These are phyloP conservation scores for Aselliscus stoliczkanus DNA, from an alignment of 2,797 vertebrate species.

Conservation along the genomic window DNA sequence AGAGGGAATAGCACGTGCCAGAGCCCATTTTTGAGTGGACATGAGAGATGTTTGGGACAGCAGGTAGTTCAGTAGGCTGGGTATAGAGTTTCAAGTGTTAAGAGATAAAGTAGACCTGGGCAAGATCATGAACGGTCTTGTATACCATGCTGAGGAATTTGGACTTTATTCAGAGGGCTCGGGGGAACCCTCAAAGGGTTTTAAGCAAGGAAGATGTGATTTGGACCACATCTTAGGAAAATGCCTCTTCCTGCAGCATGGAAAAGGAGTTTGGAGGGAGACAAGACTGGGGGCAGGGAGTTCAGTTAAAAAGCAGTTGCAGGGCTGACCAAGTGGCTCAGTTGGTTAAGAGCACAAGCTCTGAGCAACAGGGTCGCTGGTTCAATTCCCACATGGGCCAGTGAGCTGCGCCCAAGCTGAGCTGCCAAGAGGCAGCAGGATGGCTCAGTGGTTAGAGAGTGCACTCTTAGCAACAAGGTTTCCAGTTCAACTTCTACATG, in stretches of 20 bases:
- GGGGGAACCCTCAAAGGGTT: not conserved
- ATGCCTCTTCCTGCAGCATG: not conserved
- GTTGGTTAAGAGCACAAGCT: too few relatives aligned
- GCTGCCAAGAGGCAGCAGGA: too few relatives aligned
- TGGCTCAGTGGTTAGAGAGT: too few relatives aligned
- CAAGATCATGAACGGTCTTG: not conserved
- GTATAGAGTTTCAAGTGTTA: not conserved
- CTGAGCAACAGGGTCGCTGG: too few relatives aligned
- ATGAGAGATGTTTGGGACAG: not conserved
- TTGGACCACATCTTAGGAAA: not conserved
- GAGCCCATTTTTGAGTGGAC: not conserved
- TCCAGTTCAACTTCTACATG: too few relatives aligned
- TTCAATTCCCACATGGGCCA: too few relatives aligned
- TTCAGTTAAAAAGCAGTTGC: not conserved
- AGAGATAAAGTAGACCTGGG: not conserved
- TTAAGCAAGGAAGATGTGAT: not conserved
- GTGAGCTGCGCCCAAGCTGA: too few relatives aligned
- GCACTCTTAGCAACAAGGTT: too few relatives aligned
- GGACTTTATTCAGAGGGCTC: not conserved
- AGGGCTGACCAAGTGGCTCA: not conserved
- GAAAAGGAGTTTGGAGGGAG: not conserved
- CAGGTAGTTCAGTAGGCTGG: not conserved
- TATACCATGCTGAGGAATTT: not conserved
- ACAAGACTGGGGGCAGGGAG: not conserved
- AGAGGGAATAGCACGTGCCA: not conserved